Percentiles rank a stretch among this genome's conserved stretches.
Conservation (phyloP, 2,888 invertebrate species). For the Nineta flava region DNA sequence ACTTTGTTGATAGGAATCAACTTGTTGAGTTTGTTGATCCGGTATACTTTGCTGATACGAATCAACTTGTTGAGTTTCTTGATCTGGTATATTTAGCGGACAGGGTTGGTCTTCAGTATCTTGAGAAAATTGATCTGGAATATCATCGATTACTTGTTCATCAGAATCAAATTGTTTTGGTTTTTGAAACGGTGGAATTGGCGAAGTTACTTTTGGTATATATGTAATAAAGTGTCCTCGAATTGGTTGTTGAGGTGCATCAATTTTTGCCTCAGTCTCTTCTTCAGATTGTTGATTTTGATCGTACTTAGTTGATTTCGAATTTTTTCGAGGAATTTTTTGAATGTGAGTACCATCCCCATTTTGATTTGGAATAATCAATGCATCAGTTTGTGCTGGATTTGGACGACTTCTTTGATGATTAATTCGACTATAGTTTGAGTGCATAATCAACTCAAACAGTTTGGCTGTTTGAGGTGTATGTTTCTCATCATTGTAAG, state of each 20-base stretch:
- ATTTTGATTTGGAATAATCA: background rate
- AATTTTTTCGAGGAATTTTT: background rate
- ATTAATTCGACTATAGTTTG: constrained; percentile 9
- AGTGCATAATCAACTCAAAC: constrained; percentile 6
- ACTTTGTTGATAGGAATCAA: no score
- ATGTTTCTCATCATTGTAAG: no score
- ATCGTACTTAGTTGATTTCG: background rate
- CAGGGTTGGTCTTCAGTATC: no score
- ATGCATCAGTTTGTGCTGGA: background rate
- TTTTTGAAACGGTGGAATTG: background rate
- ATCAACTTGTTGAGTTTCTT: no score
- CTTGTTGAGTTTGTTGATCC: no score
- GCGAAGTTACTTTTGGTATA: background rate
- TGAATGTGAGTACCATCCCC: background rate
- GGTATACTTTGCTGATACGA: no score
- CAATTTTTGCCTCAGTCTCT: background rate
- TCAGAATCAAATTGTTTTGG: no score
- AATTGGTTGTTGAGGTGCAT: background rate
- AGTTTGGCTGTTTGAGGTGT: background rate
- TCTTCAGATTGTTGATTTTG: background rate
- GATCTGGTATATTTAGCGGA: no score
- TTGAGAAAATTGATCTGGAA: no score
- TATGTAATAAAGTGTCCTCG: background rate
- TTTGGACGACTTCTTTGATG: constrained; percentile 1
- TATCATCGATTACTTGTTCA: no score